Conservation (phyloP, 2,888 invertebrate species). For the Apodemia zela region DNA sequence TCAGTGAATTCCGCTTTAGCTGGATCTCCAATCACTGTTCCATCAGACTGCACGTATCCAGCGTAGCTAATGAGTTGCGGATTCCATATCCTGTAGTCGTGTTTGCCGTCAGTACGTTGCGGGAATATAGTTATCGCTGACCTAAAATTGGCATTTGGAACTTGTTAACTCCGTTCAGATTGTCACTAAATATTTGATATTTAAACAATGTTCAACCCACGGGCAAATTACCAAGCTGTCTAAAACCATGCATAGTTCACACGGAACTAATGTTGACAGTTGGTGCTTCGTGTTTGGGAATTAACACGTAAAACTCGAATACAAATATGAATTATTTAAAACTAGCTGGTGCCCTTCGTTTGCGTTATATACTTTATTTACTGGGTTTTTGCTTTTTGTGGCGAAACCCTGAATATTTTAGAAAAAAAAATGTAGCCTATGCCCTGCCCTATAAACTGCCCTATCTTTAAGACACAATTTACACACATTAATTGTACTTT, state of each 20-base stretch:
- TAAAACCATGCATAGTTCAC: conserved; percentile 3
- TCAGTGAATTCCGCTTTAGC: conserved; percentile 93
- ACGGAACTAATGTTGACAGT: conserved; percentile 5
- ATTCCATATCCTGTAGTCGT: conserved; percentile 97
- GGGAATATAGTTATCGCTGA: conserved; percentile 98
- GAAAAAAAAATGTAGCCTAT: no score
- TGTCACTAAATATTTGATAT: conserved; percentile 10
- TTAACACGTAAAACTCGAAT: background rate
- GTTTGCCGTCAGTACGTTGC: conserved; percentile 93
- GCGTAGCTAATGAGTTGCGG: conserved; percentile 93
- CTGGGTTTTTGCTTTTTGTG: no score
- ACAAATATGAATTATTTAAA: background rate
- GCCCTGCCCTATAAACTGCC: no score
- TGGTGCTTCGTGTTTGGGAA: conserved; percentile 1
- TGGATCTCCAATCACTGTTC: conserved; percentile 92
- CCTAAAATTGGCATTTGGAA: conserved; percentile 66
- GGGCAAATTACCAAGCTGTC: conserved; percentile 13
- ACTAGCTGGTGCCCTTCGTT: no score
- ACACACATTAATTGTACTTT: no score
- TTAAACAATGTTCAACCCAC: background rate
- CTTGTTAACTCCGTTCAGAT: background rate
- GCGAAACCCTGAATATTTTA: no score
- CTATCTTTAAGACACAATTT: no score
- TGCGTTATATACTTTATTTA: no score
- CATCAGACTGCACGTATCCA: conserved; percentile 92